phyloP scores from a whole-genome alignment of 2,113 vertebrate genomes.

The Catharus minimus region DNA sequence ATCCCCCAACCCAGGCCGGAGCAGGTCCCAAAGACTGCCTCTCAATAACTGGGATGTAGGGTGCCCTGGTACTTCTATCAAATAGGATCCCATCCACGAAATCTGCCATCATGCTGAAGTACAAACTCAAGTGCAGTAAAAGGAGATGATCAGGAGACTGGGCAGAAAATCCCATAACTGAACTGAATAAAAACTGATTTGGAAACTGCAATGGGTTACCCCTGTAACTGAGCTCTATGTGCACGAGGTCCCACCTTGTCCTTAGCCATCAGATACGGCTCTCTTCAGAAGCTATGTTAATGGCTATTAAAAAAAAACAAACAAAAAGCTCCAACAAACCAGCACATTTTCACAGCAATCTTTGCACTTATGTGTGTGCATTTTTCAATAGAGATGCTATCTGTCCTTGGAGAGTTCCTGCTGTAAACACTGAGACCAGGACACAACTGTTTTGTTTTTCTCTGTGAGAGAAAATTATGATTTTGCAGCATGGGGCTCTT shows the following conservation, averaged over 20 bases:
- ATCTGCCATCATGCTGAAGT: neutral
- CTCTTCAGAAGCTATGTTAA: neutral
- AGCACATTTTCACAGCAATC: neutral
- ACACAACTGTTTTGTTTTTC: neutral
- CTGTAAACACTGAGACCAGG: neutral
- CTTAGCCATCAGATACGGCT: neutral
- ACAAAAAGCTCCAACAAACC: neutral
- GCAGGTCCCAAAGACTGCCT: fast-evolving
- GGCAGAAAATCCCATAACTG: neutral
- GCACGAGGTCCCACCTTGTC: neutral
- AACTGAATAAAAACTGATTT: neutral
- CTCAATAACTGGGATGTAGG: neutral
- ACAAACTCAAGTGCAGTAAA: neutral
- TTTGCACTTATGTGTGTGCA: neutral
- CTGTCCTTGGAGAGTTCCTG: neutral
- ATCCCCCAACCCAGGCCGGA: neutral
- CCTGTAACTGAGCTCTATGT: neutral
- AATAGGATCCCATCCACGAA: neutral
- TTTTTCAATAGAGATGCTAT: neutral
- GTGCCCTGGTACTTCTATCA: neutral
- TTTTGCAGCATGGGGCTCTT: neutral
- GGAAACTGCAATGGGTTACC: neutral
- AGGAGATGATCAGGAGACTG: neutral
- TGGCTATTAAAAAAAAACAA: neutral
- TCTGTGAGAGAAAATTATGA: neutral